Conservation (phyloP, 2,113 vertebrate genomes). For the Mormyrus iriodes region DNA sequence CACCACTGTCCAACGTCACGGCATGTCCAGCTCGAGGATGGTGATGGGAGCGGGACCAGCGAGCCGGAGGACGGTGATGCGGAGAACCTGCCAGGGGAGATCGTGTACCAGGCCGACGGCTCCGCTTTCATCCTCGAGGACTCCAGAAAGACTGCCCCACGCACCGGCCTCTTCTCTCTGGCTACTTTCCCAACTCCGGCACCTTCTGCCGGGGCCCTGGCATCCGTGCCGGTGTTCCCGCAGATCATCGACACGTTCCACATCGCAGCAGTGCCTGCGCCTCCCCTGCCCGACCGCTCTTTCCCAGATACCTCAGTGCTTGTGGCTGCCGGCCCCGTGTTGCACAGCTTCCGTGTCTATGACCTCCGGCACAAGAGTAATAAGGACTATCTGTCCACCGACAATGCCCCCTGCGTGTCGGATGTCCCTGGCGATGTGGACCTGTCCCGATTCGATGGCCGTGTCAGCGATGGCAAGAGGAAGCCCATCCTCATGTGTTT, state of each 20-base stretch:
- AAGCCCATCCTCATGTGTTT: constrained; percentile 99
- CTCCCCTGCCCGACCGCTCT: constrained; percentile 82
- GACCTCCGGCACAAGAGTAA: constrained; percentile 99
- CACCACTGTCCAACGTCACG: constrained; percentile 98
- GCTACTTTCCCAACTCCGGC: constrained; percentile 27
- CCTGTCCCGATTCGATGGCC: constrained; percentile 99
- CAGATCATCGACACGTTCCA: constrained; percentile 99
- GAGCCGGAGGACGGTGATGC: constrained; percentile 94
- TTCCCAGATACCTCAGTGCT: constrained; percentile 99
- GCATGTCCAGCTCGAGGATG: constrained; percentile 59
- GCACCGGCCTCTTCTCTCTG: constrained; percentile 78
- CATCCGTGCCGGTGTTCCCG: constrained; percentile 93
- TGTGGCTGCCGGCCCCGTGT: constrained; percentile 93
- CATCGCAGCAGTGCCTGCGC: constrained; percentile 79
- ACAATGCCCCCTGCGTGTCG: constrained; percentile 99
- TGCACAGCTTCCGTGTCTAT: constrained; percentile 99
- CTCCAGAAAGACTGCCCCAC: constrained; percentile 81
- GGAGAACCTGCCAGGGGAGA: constrained; percentile 95
- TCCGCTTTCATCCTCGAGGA: constrained; percentile 99
- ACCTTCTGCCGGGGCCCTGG: neutral
- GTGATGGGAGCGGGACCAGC: constrained; percentile 84
- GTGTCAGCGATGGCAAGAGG: constrained; percentile 95
- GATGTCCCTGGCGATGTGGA: constrained; percentile 99
- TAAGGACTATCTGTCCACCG: constrained; percentile 98
- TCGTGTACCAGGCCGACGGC: constrained; percentile 99